Evolutionary conservation across 35 echinoderm and acorn worm genomes (phyloP).

Genomic region (Lytechinus variegatus): DNA sequence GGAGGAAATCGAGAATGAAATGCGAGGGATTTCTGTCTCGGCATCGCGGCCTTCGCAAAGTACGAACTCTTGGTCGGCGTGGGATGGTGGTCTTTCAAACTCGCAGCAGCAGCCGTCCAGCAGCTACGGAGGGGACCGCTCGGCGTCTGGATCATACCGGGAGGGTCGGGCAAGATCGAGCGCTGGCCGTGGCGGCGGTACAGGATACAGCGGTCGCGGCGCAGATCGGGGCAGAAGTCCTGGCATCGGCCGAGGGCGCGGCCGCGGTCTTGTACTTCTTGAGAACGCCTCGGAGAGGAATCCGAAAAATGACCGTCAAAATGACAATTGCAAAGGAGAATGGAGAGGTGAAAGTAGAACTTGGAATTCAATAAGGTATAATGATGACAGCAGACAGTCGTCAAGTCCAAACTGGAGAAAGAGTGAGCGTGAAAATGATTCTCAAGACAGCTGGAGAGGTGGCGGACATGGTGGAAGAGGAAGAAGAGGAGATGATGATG

Average conservation of each 20-base stretch:
- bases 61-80: background rate
- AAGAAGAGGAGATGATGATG: background rate
- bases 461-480: background rate
- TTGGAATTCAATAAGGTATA: background rate
- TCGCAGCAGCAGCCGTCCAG: background rate
- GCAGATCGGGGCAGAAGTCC: background rate
- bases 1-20: slow-evolving; percentile 27
- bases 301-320: background rate
- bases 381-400: slow-evolving; percentile 8
- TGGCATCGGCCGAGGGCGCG: background rate
- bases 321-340: background rate
- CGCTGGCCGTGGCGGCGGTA: background rate
- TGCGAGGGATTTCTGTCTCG: background rate
- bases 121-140: background rate
- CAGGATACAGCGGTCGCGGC: background rate
- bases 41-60: background rate
- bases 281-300: too few relatives aligned
- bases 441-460: background rate
- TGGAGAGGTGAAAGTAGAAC: slow-evolving; percentile 19
- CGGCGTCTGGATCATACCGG: background rate
- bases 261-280: background rate
- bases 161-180: background rate
- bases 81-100: background rate
- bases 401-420: slow-evolving; percentile 4
- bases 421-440: background rate